phyloP scores from a whole-genome alignment of 1,140 invertebrate species.

The Nymphalis io region DNA sequence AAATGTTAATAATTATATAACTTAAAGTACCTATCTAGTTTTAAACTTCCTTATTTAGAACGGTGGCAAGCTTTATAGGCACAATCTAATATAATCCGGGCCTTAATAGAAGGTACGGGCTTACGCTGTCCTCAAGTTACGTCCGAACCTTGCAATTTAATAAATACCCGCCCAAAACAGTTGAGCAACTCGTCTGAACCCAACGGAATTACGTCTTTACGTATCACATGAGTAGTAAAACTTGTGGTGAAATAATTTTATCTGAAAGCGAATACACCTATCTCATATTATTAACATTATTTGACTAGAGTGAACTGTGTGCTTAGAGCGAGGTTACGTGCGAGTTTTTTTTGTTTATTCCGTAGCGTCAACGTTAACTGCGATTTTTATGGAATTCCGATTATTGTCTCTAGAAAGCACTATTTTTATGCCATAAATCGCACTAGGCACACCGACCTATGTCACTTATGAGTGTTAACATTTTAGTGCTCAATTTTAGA shows the following conservation, averaged over 20 bases:
- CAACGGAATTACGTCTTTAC: constrained; percentile 34
- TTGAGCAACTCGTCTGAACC: constrained; percentile 37
- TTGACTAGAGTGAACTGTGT: neutral
- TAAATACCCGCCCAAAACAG: constrained; percentile 44
- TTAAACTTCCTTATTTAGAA: constrained; percentile 26
- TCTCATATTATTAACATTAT: neutral
- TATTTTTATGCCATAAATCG: too few relatives aligned
- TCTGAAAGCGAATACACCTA: neutral
- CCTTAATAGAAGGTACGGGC: constrained; percentile 41
- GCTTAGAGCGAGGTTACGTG: too few relatives aligned
- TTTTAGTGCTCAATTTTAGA: too few relatives aligned
- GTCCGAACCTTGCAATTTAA: constrained; percentile 41
- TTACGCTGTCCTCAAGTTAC: constrained; percentile 43
- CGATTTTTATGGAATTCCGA: too few relatives aligned
- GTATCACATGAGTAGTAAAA: constrained; percentile 30
- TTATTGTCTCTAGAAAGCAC: too few relatives aligned
- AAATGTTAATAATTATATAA: neutral
- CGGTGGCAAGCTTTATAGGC: constrained; percentile 31
- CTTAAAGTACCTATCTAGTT: constrained; percentile 9
- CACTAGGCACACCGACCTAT: too few relatives aligned
- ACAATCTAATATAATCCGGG: constrained; percentile 41
- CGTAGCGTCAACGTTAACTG: too few relatives aligned
- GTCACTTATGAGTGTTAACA: too few relatives aligned
- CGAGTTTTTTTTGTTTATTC: too few relatives aligned
- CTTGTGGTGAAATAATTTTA: constrained; percentile 32